These are phyloP conservation scores for Galago senegalensis DNA, from an alignment of 2,797 vertebrate genomes.

Conservation along the genomic window DNA sequence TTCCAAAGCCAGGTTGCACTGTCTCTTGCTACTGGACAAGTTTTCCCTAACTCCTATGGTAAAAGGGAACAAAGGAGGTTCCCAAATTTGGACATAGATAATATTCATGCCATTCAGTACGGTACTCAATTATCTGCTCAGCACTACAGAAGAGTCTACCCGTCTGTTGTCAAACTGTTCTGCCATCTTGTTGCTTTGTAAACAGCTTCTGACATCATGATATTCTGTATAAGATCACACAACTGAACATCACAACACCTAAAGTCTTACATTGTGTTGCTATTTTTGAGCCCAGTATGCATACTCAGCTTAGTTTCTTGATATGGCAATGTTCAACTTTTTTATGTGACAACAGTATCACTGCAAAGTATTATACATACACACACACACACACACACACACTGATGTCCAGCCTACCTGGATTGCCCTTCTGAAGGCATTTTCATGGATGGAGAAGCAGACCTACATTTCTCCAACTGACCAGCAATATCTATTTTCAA, in stretches of 20 bases:
- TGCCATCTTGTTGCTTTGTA: not conserved
- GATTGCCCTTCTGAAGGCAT: not conserved
- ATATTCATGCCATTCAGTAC: not conserved
- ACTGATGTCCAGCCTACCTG: not conserved
- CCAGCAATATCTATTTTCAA: not conserved
- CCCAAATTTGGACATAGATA: not conserved
- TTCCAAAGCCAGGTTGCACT: not conserved
- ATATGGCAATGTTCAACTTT: fast-evolving
- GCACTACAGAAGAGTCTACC: not conserved
- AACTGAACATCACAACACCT: too few species aligned
- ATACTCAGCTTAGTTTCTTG: not conserved
- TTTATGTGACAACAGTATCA: fast-evolving
- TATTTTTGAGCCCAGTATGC: not conserved
- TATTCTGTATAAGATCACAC: too few species aligned
- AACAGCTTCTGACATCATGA: not conserved
- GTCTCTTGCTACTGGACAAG: not conserved
- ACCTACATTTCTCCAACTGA: not conserved
- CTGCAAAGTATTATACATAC: not conserved
- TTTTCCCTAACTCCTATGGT: not conserved
- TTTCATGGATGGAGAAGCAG: not conserved
- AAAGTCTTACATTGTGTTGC: not conserved
- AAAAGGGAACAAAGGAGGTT: not conserved
- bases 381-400: too few species aligned
- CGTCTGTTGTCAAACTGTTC: not conserved
- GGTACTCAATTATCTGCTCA: not conserved